Base-by-base conservation (phyloP, 1,140 invertebrate genomes). In the Heliconius congener region DNA sequence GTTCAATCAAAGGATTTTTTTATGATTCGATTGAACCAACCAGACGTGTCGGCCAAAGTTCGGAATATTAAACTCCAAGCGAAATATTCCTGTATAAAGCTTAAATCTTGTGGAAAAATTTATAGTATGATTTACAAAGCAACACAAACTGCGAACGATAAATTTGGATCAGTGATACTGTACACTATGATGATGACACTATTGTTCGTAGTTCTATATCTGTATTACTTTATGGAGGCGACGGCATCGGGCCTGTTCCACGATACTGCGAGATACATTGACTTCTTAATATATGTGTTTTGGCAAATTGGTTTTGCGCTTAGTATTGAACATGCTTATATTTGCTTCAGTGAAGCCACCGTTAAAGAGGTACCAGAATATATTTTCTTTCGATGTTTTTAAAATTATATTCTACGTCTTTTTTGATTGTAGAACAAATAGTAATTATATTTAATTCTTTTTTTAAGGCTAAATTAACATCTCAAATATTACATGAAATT, bases 201-300 rank as follows among this genome's bases (percentile, higher is more conserved):
- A 1, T 55, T 84, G 13, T 81, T 81, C 8, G 85, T 88, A 16
- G 80, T 90, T 9, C 73, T 91, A 50, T 88, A 92, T 60, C 74
- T 90, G 72, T 93, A 91, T 76, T 93, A 92, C 74, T 89, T 93
- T 30, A 91, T 93, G 90, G 90, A 93, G 73, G 91, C 91, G 0
- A 91, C 91, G 11, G 89, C 90, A 2, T 83, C 87, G 2, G 88
- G 90, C 11, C 79, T 93, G 27, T 90, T 91, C 42, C 85, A 88
- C 16, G 86, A 92, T 52, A 75, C 85, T 11, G 60, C 75, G 8
- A 86, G 80, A 77, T 93, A 90, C 71, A 39, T 86, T 8, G 76
- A 88, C 39, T 90, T 92, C 57, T 79, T 90, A 42, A 77, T 90
- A 52, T 90, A 87, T 60, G 85, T 90, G 2, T 75, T 79, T 27